Evolutionary conservation across 1,140 invertebrate genomes (phyloP).

Genomic region (Bombus waltoni): DNA sequence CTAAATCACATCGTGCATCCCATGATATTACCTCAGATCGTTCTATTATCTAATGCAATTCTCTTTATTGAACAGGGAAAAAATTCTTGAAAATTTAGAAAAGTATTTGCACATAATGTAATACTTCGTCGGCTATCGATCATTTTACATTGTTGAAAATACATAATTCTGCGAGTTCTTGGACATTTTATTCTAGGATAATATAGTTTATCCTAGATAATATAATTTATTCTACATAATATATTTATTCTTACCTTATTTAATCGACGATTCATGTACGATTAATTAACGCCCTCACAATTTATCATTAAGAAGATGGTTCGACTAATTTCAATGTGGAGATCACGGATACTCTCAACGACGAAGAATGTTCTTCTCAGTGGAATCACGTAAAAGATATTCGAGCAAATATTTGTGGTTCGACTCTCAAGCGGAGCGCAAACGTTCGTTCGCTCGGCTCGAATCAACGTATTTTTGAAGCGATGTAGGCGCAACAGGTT

Average conservation of each 20-base stretch:
- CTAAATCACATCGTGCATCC: background rate
- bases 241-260: background rate
- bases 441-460: background rate
- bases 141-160: too few relatives aligned
- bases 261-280: background rate
- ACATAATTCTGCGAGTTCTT: too few relatives aligned
- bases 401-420: background rate
- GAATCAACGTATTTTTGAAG: slow-evolving; percentile 48
- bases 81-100: background rate
- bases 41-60: background rate
- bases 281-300: too few relatives aligned
- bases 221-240: too few relatives aligned
- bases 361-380: background rate
- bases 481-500: slow-evolving; percentile 68
- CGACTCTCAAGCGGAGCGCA: background rate
- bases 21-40: background rate
- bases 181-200: too few relatives aligned
- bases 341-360: background rate
- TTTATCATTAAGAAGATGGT: background rate
- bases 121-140: background rate
- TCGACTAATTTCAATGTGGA: background rate
- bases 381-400: too few relatives aligned
- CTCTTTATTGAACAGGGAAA: background rate
- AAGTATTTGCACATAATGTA: background rate
- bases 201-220: too few relatives aligned